Evolutionary conservation across 1,140 invertebrate species (phyloP).

Genomic region (Melitaea cinxia): DNA sequence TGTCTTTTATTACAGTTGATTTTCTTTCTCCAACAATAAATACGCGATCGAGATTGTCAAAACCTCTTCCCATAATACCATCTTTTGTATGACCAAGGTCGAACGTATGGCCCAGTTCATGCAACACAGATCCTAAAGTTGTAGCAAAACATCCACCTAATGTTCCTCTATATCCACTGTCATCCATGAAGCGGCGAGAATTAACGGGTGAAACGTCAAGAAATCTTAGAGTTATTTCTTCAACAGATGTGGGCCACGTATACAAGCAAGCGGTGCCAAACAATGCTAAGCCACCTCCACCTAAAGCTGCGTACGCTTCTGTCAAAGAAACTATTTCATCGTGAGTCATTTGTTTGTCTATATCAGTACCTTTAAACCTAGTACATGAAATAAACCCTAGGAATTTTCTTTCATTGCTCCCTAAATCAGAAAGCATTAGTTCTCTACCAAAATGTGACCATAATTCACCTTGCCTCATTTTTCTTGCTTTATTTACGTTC

Average conservation of each 20-base stretch:
- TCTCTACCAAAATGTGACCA: conserved; percentile 93
- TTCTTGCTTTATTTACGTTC: conserved; percentile 86
- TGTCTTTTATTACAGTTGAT: conserved; percentile 70
- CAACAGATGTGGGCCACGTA: conserved; percentile 91
- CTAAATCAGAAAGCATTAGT: conserved; percentile 85
- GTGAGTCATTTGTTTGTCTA: conserved; percentile 85
- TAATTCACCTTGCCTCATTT: conserved; percentile 89
- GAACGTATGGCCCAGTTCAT: conserved; percentile 97
- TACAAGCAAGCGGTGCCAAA: conserved; percentile 95
- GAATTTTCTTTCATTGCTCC: conserved; percentile 89
- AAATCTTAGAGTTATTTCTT: conserved; percentile 85
- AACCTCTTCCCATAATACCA: conserved; percentile 97
- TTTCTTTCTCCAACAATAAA: conserved; percentile 84
- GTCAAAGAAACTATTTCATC: conserved; percentile 88
- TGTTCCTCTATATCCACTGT: conserved; percentile 93
- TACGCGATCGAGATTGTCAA: conserved; percentile 92
- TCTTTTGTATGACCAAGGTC: conserved; percentile 94
- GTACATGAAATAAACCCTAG: conserved; percentile 95
- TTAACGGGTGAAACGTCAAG: conserved; percentile 84
- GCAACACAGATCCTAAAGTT: conserved; percentile 95
- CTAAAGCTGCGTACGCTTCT: conserved; percentile 93
- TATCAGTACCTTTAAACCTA: conserved; percentile 86
- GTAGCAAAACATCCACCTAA: conserved; percentile 95
- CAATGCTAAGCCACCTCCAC: conserved; percentile 94
- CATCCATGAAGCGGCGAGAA: conserved; percentile 89